Conservation (phyloP, 1,140 invertebrate species). For the Hyles vespertilio region DNA sequence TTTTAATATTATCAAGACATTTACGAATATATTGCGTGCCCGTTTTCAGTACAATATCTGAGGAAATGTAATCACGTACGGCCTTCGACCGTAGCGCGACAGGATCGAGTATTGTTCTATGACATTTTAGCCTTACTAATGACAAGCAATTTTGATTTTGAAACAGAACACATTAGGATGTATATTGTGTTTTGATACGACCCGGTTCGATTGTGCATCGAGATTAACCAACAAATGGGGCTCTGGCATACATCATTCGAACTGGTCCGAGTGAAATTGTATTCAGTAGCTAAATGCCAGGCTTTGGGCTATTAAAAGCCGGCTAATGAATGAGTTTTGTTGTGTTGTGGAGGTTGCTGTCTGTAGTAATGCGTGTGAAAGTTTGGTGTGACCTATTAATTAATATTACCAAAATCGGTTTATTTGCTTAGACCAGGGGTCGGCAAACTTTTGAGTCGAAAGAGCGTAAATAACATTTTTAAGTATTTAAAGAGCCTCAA, state of each 20-base stretch:
- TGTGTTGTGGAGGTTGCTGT: no score
- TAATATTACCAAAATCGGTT: no score
- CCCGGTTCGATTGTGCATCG: constrained; percentile 36
- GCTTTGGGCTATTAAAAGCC: no score
- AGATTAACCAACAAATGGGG: not conserved
- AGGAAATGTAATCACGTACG: constrained; percentile 70
- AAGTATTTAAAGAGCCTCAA: no score
- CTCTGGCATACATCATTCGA: constrained; percentile 13
- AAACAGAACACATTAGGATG: constrained; percentile 61
- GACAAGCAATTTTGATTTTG: constrained; percentile 71
- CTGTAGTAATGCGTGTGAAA: no score
- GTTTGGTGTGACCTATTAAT: no score
- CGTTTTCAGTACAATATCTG: constrained; percentile 46
- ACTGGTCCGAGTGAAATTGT: not conserved
- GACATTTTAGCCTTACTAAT: constrained; percentile 73
- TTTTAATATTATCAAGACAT: constrained; percentile 6
- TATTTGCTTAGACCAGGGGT: no score
- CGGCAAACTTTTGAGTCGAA: no score
- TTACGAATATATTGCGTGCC: constrained; percentile 40
- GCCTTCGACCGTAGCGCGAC: constrained; percentile 58
- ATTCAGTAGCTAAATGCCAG: not conserved
- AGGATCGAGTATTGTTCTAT: constrained; percentile 67
- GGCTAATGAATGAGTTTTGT: no score
- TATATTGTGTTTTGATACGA: constrained; percentile 60
- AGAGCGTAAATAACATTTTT: no score